Percentiles rank a stretch among this genome's conserved stretches.
Conservation (phyloP, 2,888 invertebrate genomes). For the Limulus polyphemus region DNA sequence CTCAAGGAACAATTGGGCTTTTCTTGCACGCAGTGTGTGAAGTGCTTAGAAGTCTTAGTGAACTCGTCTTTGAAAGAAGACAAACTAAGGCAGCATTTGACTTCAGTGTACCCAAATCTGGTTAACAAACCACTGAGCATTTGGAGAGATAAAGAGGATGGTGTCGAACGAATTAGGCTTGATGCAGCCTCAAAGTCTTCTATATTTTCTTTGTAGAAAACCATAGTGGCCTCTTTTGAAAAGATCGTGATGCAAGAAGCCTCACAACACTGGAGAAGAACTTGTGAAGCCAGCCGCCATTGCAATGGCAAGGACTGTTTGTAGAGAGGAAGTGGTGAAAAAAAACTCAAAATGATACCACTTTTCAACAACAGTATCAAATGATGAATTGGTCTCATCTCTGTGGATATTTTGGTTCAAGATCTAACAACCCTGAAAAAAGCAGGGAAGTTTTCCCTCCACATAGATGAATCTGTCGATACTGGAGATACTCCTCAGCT, state of each 20-base stretch:
- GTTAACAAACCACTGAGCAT: too few species aligned
- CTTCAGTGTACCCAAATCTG: too few species aligned
- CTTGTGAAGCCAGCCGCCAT: constrained; percentile 9
- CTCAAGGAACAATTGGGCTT: too few species aligned
- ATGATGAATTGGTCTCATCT: constrained; percentile 17
- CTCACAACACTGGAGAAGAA: constrained; percentile 7
- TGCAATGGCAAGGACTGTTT: constrained; percentile 13
- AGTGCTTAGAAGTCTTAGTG: too few species aligned
- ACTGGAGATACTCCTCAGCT: too few species aligned
- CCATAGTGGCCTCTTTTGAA: constrained; percentile 7
- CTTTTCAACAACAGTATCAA: constrained; percentile 15
- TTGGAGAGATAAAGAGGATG: too few species aligned
- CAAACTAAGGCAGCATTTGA: too few species aligned
- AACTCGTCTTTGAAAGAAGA: too few species aligned
- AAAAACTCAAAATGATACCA: constrained; percentile 19
- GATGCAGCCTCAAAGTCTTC: too few species aligned
- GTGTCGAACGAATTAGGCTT: too few species aligned
- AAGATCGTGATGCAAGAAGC: constrained; percentile 16
- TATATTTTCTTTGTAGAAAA: too few species aligned
- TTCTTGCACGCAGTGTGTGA: too few species aligned
- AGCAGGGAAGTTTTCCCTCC: constrained; percentile 14
- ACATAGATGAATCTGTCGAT: constrained; percentile 34
- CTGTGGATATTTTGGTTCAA: constrained; percentile 16
- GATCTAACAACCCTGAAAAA: not conserved
- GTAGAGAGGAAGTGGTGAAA: constrained; percentile 13